Percentiles rank a stretch among this genome's conserved stretches.
Conservation (phyloP, 2,888 invertebrate genomes). For the Heliconius sara region DNA sequence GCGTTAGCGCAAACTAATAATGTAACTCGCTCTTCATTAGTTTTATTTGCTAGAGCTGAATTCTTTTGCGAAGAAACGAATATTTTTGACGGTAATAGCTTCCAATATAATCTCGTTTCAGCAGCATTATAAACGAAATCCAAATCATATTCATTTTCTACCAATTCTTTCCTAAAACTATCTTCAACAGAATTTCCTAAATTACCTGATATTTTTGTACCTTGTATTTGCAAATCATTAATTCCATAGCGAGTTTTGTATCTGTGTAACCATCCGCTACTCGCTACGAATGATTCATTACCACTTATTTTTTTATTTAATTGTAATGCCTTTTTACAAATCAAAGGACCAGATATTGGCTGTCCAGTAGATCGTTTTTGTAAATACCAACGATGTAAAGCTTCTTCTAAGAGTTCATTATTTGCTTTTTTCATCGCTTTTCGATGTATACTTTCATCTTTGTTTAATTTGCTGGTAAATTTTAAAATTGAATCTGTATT, state of each 20-base stretch:
- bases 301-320: constrained; percentile 50
- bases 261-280: constrained; percentile 51
- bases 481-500: constrained; percentile 51
- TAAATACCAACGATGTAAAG: constrained; percentile 52
- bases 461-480: constrained; percentile 50
- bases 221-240: constrained; percentile 49
- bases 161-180: constrained; percentile 30
- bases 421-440: constrained; percentile 52
- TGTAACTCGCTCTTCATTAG: constrained; percentile 46
- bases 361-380: constrained; percentile 51
- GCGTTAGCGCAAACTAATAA: constrained; percentile 48
- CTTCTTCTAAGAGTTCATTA: constrained; percentile 52
- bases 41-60: constrained; percentile 41
- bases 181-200: constrained; percentile 48
- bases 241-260: constrained; percentile 53
- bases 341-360: constrained; percentile 50
- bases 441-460: constrained; percentile 50
- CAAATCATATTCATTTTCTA: constrained; percentile 45
- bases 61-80: constrained; percentile 42
- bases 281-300: constrained; percentile 51
- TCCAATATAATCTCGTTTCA: constrained; percentile 47
- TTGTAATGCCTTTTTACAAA: constrained; percentile 52
- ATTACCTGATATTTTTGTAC: constrained; percentile 48
- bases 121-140: constrained; percentile 49
- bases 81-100: constrained; percentile 46